phyloP scores from a whole-genome alignment of 2,113 vertebrate genomes.

The Platichthys stellatus region DNA sequence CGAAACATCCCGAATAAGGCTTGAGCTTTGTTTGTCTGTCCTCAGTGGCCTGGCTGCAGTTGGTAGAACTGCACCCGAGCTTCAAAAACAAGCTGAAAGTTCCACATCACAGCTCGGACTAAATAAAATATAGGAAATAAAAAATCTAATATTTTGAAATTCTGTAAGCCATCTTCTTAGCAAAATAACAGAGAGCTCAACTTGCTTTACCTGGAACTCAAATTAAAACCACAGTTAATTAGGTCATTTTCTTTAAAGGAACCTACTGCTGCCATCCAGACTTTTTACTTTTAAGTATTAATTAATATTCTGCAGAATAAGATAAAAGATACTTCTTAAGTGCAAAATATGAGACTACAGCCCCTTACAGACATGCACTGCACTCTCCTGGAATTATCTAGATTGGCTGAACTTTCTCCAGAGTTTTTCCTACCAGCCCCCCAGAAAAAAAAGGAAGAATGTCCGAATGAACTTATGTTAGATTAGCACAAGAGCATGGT shows the following conservation, averaged over 20 bases:
- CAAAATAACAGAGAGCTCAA: background rate
- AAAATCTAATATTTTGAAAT: background rate
- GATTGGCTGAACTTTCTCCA: too few relatives aligned
- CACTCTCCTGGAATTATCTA: too few relatives aligned
- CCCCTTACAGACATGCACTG: too few relatives aligned
- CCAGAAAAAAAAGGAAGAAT: too few relatives aligned
- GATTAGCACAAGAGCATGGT: too few relatives aligned
- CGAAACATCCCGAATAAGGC: background rate
- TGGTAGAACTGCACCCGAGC: background rate
- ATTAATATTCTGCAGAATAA: background rate
- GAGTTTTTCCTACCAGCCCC: too few relatives aligned
- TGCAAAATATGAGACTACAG: background rate
- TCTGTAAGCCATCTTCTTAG: background rate
- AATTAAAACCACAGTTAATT: too few relatives aligned
- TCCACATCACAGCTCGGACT: background rate
- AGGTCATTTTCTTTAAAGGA: background rate
- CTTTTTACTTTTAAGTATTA: background rate
- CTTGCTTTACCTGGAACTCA: background rate
- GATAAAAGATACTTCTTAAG: background rate
- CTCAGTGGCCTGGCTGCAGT: background rate
- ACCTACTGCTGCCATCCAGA: background rate
- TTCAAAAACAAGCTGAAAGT: background rate
- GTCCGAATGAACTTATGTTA: too few relatives aligned
- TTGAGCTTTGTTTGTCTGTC: too few relatives aligned
- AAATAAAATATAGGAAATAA: background rate